Percentiles rank a stretch among this genome's conserved stretches.
Evolutionary conservation across 2,888 invertebrate genomes (phyloP).

Genomic region (Macroteleia sp.): DNA sequence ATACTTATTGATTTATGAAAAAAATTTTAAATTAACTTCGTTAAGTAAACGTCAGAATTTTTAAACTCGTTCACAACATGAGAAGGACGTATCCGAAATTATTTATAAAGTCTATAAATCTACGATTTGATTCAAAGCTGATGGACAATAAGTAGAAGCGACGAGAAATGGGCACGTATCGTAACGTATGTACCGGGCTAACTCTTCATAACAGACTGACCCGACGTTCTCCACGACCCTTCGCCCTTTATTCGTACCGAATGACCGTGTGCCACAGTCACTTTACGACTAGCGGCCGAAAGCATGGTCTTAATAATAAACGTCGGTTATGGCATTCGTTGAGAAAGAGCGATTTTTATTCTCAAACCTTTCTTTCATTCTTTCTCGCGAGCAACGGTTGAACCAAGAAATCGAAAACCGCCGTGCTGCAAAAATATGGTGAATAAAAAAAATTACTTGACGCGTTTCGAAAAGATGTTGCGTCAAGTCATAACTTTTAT

Average conservation of each 20-base stretch:
- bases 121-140: slow-evolving; percentile 28
- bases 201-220: slow-evolving; percentile 39
- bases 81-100: slow-evolving; percentile 11
- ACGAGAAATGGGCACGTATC: slow-evolving; percentile 35
- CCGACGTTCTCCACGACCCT: slow-evolving; percentile 65
- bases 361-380: slow-evolving; percentile 23
- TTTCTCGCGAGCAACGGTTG: not conserved
- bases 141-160: slow-evolving; percentile 49
- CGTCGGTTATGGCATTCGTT: slow-evolving; percentile 63
- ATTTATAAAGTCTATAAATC: slow-evolving; percentile 36
- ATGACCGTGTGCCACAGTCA: slow-evolving; percentile 66
- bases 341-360: slow-evolving; percentile 50
- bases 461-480: not conserved
- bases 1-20: too few relatives aligned
- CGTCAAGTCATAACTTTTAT: not conserved
- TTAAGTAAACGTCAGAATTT: too few relatives aligned
- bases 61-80: too few relatives aligned
- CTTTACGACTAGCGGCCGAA: slow-evolving; percentile 69
- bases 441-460: not conserved
- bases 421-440: too few relatives aligned
- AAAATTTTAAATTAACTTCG: too few relatives aligned
- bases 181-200: slow-evolving; percentile 42
- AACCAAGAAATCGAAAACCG: too few relatives aligned
- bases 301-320: slow-evolving; percentile 69
- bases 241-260: slow-evolving; percentile 62